Base-by-base conservation (phyloP, 2,888 invertebrate genomes). In the Agrochola circellaris region DNA sequence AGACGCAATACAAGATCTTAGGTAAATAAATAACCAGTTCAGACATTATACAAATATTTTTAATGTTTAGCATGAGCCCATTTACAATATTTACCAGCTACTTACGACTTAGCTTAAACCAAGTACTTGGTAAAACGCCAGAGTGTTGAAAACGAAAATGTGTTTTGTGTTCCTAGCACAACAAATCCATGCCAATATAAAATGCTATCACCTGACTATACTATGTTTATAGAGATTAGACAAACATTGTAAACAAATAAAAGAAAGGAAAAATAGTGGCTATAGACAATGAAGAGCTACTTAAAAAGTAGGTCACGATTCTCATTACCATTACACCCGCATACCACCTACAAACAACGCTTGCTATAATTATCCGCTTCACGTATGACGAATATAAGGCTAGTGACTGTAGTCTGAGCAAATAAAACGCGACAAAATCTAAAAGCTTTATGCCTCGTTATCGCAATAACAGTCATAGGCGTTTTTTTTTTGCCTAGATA, bases 271-370 rank as follows among this genome's bases (percentile, higher is more conserved):
- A 67, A 73, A 72, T 30, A 38, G 6, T 54, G n/a, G 15, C 7
- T 45, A 76, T 58, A 42, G 51, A 65, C 15, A 61, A 67, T 34
- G 45, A 26, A 66, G 45, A 73, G 62, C 20, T 70, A 51, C 73
- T 73, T 64, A 38, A 26, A 30, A 85, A 86, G 75, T 80, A 68
- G 79, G 87, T 68, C 85, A 75, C 74, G 26, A 69, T 68, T 30
- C 64, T 80, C 61, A 82, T 82, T 82, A 77, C 48, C 26, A 77
- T 76, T 67, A 73, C 87, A 84, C 87, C 87, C 86, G 87, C 76
- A 86, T 87, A 68, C 75, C 85, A 72, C 69, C 17, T 34, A 80
- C 79, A 61, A 71, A 72, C 73, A 66, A 38, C 26, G 64, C 61
- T 51, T 13, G 73, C 84, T 77, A 83, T 77, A 73, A 86, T 74